Evolutionary conservation across 53 echinoderm and acorn worm genomes (phyloP).

Genomic region (Echinometra lucunter): DNA sequence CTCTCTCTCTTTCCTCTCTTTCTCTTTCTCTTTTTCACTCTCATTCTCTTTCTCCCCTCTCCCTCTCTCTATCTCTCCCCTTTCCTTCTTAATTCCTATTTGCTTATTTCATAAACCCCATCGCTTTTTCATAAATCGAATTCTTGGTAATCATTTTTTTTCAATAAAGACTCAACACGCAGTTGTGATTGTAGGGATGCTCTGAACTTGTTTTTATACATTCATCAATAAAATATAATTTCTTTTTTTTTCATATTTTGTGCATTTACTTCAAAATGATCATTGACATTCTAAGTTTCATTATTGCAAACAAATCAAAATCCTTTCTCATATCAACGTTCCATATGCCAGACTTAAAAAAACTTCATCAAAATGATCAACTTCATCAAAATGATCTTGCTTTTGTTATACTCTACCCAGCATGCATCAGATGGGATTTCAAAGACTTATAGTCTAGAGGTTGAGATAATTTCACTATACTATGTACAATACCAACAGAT

Average conservation of each 20-base stretch:
- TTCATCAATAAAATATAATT: constrained; percentile 56
- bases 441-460: not conserved
- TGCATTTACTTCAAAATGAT: constrained; percentile 20
- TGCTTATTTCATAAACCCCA: too few relatives aligned
- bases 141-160: not conserved
- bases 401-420: not conserved
- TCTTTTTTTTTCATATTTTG: constrained; percentile 37
- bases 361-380: not conserved
- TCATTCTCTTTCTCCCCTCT: not conserved
- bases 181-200: constrained; percentile 26
- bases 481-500: not conserved
- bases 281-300: not conserved
- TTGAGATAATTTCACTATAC: not conserved
- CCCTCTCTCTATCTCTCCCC: not conserved
- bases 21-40: not conserved
- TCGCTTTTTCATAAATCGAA: too few relatives aligned
- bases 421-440: not conserved
- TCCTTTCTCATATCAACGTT: constrained; percentile 26
- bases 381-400: not conserved
- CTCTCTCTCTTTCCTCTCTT: not conserved
- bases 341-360: constrained; percentile 31
- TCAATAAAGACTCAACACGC: constrained; percentile 38
- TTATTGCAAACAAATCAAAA: constrained; percentile 24
- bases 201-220: constrained; percentile 60
- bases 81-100: not conserved